Evolutionary conservation across 2,888 invertebrate species (phyloP), one percentile per base, ranked within the genome.

Genomic region (Tinea trinotella): DNA sequence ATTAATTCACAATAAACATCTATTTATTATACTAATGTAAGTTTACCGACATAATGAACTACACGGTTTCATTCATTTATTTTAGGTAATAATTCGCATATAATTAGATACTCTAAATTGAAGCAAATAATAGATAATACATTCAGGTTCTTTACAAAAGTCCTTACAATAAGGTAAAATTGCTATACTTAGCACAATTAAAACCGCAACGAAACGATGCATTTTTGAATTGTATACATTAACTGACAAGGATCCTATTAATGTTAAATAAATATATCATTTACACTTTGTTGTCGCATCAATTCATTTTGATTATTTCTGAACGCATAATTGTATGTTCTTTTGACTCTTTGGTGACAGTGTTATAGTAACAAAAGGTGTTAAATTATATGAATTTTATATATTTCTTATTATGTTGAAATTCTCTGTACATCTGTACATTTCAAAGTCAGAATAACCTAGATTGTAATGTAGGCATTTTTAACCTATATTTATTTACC

Each of bases 201-300:
- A 46, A 46, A 46, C 46, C 46, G 19, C 46, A 46, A 46, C 13
- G 15, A 40, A 40, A 40, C 40, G 40, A 40, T 40, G 40, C 15
- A 40, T 40, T 40, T 40, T 15, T 24, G 1, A n/a, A 3, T 40
- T n/a, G 12, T 40, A 15, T 40, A 15, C 15, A 40, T 13, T 40
- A 40, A 40, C 40, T 3, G 30, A 40, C 15, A 40, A 40, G 7
- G 40, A 4, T 15, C 7, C 40, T 4, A 7, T 40, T 40, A 9
- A 9, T 24, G 40, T 40, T 40, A 40, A 30, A 24, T 24, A 24
- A 24, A 40, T 40, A 40, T 7, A 2, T 40, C 15, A 40, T 40
- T 40, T 1, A 12, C 40, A 40, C 40, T 40, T 40, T 40, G 40
- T 40, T 40, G 40, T 40, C 7, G 30, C n/a, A n/a, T 30, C 30